Percentiles rank a stretch among this genome's conserved stretches.
These are phyloP conservation scores for Caenorhabditis sulstoni DNA, from an alignment of 2,888 invertebrate genomes.

Conservation along the genomic window DNA sequence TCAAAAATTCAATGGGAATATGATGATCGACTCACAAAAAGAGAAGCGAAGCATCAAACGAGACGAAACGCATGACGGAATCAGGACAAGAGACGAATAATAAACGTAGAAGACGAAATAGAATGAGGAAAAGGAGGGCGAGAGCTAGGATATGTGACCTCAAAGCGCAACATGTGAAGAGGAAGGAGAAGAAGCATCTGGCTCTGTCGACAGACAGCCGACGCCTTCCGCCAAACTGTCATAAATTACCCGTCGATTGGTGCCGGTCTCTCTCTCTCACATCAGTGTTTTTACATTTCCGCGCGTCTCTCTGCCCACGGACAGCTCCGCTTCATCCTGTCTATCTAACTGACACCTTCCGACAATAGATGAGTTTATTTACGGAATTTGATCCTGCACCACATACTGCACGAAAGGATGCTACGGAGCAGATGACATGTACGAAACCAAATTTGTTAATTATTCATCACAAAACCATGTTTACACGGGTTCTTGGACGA, in stretches of 20 bases:
- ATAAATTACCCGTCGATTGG: conserved; percentile 55
- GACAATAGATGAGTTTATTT: conserved; percentile 36
- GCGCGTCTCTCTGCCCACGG: conserved; percentile 10
- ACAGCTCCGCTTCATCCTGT: conserved; percentile 29
- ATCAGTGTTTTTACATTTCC: conserved; percentile 44
- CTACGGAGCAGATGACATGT: conserved; percentile 1
- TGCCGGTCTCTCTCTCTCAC: neutral
- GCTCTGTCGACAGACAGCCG: conserved; percentile 42
- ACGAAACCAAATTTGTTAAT: conserved; percentile 30
- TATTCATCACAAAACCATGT: conserved; percentile 12
- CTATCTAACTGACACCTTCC: conserved; percentile 21
- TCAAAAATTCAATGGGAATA: conserved; percentile 2
- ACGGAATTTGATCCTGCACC: conserved; percentile 35
- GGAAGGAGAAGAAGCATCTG: conserved; percentile 44
- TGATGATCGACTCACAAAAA: neutral
- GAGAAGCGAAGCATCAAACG: neutral
- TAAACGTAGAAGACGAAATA: conserved; percentile 7
- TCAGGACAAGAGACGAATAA: neutral
- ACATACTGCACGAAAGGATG: conserved; percentile 7
- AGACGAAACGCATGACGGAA: neutral
- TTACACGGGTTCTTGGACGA: neutral
- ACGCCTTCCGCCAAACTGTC: conserved; percentile 50
- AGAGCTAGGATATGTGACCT: conserved; percentile 26
- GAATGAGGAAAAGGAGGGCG: conserved; percentile 1
- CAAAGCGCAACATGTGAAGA: conserved; percentile 45